phyloP scores from a whole-genome alignment of 2,113 vertebrate genomes.

The Bubo blakistoni region DNA sequence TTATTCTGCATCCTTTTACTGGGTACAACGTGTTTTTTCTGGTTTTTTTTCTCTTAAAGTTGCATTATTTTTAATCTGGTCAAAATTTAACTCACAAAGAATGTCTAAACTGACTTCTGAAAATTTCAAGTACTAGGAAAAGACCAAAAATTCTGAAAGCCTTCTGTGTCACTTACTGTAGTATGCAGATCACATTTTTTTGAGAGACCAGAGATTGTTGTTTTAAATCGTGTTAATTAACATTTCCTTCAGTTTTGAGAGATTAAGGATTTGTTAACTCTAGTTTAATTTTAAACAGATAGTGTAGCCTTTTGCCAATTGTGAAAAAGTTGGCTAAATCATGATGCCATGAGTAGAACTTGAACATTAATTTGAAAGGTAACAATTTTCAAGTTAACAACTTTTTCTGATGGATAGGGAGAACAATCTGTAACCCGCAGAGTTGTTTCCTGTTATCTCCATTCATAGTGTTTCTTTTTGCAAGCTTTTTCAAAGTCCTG shows the following conservation, averaged over 20 bases:
- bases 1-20: neutral
- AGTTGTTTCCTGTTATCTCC: neutral
- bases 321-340: neutral
- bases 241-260: neutral
- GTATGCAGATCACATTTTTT: neutral
- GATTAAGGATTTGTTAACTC: neutral
- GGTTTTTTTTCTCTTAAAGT: neutral
- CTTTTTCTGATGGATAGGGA: neutral
- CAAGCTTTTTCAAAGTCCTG: neutral
- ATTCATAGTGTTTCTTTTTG: neutral
- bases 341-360: neutral
- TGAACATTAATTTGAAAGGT: neutral
- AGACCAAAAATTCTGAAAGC: neutral
- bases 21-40: neutral
- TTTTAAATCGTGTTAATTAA: neutral
- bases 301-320: neutral
- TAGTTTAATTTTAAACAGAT: neutral
- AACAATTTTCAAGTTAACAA: neutral
- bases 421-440: neutral
- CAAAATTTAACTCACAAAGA: neutral
- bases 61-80: neutral
- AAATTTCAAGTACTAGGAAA: neutral
- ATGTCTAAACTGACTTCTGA: neutral
- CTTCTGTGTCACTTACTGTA: neutral
- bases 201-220: neutral